Percentiles rank a stretch among this genome's conserved stretches.
These are phyloP conservation scores for Brachionus rubens DNA, from an alignment of 1,140 invertebrate species.

Conservation along the genomic window DNA sequence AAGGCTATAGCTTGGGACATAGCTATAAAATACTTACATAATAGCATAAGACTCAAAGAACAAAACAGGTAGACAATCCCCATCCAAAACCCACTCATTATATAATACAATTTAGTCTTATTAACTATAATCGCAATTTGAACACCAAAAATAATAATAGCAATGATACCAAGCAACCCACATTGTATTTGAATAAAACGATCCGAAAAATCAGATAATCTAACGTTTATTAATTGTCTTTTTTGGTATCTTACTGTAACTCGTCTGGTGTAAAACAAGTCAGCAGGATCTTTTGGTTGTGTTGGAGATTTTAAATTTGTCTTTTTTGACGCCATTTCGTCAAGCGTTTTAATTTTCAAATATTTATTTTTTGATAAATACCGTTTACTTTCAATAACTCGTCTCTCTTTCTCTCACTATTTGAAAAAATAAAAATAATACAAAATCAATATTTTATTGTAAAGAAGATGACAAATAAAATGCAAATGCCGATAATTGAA, in stretches of 20 bases:
- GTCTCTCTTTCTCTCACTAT: too few species aligned
- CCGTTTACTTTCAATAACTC: too few species aligned
- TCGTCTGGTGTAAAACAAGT: not conserved
- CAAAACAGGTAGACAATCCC: not conserved
- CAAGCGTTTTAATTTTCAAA: too few species aligned
- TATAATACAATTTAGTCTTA: not conserved
- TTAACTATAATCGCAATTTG: slow-evolving; percentile 21
- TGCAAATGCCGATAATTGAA: not conserved
- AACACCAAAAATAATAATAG: not conserved
- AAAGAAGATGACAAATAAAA: not conserved
- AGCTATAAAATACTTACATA: not conserved
- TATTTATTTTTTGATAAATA: too few species aligned
- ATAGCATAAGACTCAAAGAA: not conserved
- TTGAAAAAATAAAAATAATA: slow-evolving; percentile 31
- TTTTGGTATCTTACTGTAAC: not conserved
- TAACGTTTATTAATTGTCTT: not conserved
- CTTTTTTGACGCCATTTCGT: not conserved
- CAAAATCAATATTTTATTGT: slow-evolving; percentile 27
- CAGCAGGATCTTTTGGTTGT: slow-evolving; percentile 1
- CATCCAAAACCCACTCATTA: slow-evolving; percentile 12
- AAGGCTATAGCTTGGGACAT: not conserved
- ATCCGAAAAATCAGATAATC: not conserved
- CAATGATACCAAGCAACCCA: not conserved
- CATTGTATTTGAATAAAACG: not conserved
- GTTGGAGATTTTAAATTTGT: not conserved